Conservation (phyloP, 2,113 vertebrate species). For the Sinocyclocheilus anshuiensis region DNA sequence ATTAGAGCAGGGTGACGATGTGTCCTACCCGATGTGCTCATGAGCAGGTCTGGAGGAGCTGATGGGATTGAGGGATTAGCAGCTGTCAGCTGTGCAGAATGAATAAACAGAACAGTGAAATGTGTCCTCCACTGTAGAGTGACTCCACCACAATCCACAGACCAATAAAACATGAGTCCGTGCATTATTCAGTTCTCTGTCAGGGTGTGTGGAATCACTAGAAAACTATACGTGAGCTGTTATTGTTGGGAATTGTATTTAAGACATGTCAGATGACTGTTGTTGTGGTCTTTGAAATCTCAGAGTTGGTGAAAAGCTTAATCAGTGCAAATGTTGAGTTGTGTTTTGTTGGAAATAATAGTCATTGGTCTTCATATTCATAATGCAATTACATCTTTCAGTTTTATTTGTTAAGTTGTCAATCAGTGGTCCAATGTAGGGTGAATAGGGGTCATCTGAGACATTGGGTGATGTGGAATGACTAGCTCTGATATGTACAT, state of each 20-base stretch:
- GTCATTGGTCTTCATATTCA: background rate
- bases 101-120: constrained; percentile 30
- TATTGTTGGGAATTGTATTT: background rate
- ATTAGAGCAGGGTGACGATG: background rate
- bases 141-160: background rate
- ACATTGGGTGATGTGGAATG: background rate
- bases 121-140: background rate
- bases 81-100: constrained; percentile 15
- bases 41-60: constrained; percentile 30
- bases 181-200: background rate
- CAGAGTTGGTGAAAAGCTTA: background rate
- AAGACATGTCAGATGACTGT: background rate
- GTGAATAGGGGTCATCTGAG: background rate
- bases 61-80: constrained; percentile 45
- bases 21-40: background rate
- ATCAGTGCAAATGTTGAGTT: background rate
- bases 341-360: background rate
- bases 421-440: background rate
- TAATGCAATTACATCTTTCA: background rate
- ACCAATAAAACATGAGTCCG: background rate
- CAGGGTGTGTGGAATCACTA: background rate
- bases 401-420: background rate
- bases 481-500: background rate
- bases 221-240: background rate
- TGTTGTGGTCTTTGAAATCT: constrained; percentile 19